Base-by-base conservation (phyloP, 2,797 vertebrate genomes). In the Nyctalus aviator region DNA sequence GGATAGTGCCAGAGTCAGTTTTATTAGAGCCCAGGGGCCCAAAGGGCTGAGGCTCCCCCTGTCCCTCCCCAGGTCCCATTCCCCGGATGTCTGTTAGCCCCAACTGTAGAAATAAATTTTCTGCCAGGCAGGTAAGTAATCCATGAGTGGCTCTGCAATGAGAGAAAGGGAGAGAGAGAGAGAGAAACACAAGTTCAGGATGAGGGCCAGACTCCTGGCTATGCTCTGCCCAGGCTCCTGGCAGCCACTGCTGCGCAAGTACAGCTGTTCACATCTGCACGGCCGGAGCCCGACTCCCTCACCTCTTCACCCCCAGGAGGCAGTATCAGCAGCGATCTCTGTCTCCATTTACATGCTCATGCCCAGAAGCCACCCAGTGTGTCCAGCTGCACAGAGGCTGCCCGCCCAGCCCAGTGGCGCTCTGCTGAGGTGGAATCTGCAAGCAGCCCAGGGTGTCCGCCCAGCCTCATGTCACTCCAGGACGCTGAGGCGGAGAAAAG, bases 71-170 rank as follows among this genome's bases (percentile, higher is more conserved):
- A 14, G 8, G 14, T 21, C 64, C 84, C 55, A 57, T 35, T 59
- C 59, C 92, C 59, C 0, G 88, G 81, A 14, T 18, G 44, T 89
- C 96, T 30, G 86, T 99, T 98, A 99, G 44, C 99, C 99, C 99
- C 99, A 99, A 97, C 98, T 99, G 98, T 99, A 99, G 98, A 99
- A 99, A 98, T 99, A 99, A 96, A 99, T 99, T 98, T 99, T 99
- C 99, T 99, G 99, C 99, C 99, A 99, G 95, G 98, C 97, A 76
- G 99, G 99, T 92, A 99, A 98, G 97, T 99, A 99, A 53, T 99
- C 99, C 99, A 99, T 99, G 98, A 99, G 97, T 0, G 99, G 99
- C 41, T 99, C 99, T 99, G 98, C 93, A 98, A 97, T 1, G 75
- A 96, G 50, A 97, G 15, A 85, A 92, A 25, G 35, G 69, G 57